Evolutionary conservation across 1,140 invertebrate species (phyloP), one percentile per base, ranked within the genome.

Genomic region (Panagrolaimus sp.): DNA sequence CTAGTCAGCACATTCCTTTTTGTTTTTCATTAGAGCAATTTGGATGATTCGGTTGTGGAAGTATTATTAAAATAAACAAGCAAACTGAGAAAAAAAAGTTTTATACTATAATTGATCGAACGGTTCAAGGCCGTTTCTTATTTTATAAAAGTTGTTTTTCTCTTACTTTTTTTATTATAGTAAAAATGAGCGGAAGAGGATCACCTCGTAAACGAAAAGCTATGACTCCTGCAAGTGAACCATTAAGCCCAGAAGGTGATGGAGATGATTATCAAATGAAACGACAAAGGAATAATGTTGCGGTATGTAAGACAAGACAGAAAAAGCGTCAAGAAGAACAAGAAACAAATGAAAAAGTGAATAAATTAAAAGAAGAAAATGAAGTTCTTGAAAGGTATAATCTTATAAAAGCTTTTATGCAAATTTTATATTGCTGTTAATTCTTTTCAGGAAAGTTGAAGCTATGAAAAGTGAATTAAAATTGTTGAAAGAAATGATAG

Each of bases 401-500:
- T 5, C 27, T 42, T 65, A 63, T n/a, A n/a, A n/a, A n/a, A n/a
- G n/a, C n/a, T n/a, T n/a, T n/a, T n/a, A n/a, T n/a, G n/a, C n/a
- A 13, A 11, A 31, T 23, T 57, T 57, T n/a, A n/a, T 20, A 25
- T 23, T n/a, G 51, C 5, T 57, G 20, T 4, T 11, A 11, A 20
- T 13, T 25, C 8, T 25, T 16, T 20, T 23, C 11, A 76, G 74
- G 45, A 73, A 43, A 67, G 62, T 75, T 27, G 74, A 75, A 48
- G 62, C 74, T 9, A 61, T 75, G 66, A 44, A 69, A 48, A 57
- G 63, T 14, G 71, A 75, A 47, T 64, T 75, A 45, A 57, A 42
- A 9, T 23, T 75, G 5, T 66, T 75, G 8, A 75, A 75, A 57
- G 74, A 75, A 63, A 75, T 75, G 74, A 69, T 75, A 13, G 42